Evolutionary conservation across 1,140 invertebrate species (phyloP), one percentile per base, ranked within the genome.

Genomic region (Maniola jurtina): DNA sequence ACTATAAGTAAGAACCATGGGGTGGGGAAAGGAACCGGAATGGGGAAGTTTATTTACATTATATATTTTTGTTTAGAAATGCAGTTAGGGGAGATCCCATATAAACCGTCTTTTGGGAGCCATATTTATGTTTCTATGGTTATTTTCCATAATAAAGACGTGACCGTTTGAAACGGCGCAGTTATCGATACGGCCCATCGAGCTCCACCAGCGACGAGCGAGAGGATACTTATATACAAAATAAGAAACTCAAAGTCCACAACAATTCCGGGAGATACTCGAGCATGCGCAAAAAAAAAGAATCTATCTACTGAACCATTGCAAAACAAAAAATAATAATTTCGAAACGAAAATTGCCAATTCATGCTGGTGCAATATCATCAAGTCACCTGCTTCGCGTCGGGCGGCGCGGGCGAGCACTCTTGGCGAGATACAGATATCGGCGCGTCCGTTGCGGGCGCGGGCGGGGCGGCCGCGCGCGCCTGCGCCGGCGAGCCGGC

Each of bases 291-390:
- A 72, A 75, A 70, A 45, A 70, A 45, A 62, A 70, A 57, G 61
- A 72, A 70, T 60, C 63, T 70, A 68, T 70, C 66, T 70, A 75
- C 50, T 55, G 54, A 62, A 66, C 38, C 59, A 59, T 25, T 57
- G 62, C 62, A 64, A 67, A 65, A 64, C 40, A 25, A 48, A 61
- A 33, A 56, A 64, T 62, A 65, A 71, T 8, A 72, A 68, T 59
- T 75, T 72, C 48, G 64, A 69, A 68, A 67, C 69, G 16, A 61
- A 71, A 65, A 66, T 63, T 66, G 68, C 71, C 69, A 76, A 76
- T 74, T 55, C 63, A 68, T 68, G 64, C 68, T 61, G 68, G 68
- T 71, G 70, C 57, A 64, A 40, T 16, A 61, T 14, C 38, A 56
- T 62, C 67, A 16, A 60, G 52, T 66, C 59, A 70, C 67, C 66